A percentile compares a stretch with the other conserved stretches of the same genome.
Conservation (phyloP, 2,797 vertebrate species). For the Taeniopygia guttata region DNA sequence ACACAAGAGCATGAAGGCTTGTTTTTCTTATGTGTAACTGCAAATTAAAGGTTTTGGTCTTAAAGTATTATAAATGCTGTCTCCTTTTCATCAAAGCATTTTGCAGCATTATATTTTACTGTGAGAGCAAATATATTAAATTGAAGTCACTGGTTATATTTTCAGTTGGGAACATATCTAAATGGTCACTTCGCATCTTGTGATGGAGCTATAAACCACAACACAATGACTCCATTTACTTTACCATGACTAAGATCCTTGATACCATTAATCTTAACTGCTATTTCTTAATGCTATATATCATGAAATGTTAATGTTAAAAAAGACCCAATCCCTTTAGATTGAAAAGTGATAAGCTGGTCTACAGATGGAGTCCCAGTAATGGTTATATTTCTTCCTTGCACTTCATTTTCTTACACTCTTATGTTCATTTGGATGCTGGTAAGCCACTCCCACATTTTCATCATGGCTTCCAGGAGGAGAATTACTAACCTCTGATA, state of each 20-base stretch:
- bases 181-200: neutral
- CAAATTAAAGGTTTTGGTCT: neutral
- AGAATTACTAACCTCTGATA: neutral
- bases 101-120: neutral
- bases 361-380: neutral
- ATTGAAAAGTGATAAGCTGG: neutral
- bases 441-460: neutral
- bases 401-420: neutral
- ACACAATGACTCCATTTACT: neutral
- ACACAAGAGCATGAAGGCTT: neutral
- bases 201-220: neutral
- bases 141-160: neutral
- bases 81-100: neutral
- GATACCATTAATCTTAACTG: neutral
- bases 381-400: neutral
- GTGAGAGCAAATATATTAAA: neutral
- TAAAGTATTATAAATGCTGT: neutral
- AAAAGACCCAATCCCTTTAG: neutral
- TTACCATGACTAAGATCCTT: neutral
- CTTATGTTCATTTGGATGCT: neutral
- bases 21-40: neutral
- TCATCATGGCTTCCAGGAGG: neutral
- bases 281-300: neutral
- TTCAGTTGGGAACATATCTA: neutral
- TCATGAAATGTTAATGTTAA: conserved; percentile 4